Base-by-base conservation (phyloP, 2,113 vertebrate species). In the Phaethornis superciliosus region DNA sequence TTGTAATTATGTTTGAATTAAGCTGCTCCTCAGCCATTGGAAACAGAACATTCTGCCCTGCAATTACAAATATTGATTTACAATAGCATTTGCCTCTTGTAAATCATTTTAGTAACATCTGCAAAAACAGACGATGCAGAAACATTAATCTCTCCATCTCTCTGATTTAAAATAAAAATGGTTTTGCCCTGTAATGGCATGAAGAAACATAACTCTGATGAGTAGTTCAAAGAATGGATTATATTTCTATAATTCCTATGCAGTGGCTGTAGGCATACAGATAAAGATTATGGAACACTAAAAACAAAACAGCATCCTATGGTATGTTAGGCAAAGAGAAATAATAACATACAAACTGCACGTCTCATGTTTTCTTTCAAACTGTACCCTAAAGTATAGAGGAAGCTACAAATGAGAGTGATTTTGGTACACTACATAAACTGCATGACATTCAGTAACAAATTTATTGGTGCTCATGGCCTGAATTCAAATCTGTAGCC, bases 31-130 rank as follows among this genome's bases (percentile, higher is more conserved):
- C 75, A 77, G 32, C 79, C 33, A 86, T 7, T 90, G 85, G 75
- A 85, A 94, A 77, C 32, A 88, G 46, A 91, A 80, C 51, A 67
- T 75, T 96, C 88, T 91, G 64, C 47, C 64, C 60, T 91, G 90
- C 85, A 95, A 95, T 95, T 93, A 88, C 82, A 84, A 88, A 91
- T 93, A 95, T 64, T 95, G 93, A 95, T 93, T 96, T 90, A 88
- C 79, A 71, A 71, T 84, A 85, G 44, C 72, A 90, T 90, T 91
- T 94, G 72, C 65, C 76, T 71, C 56, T 81, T 86, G 27, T n/a
- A 81, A 78, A 77, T 8, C 62, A 65, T 90, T 90, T 93, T 72
- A 42, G 58, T 58, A 95, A 69, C 80, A 91, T 91, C 90, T 95
- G 87, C 82, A 95, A 93, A 94, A 90, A 19, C 68, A 94, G 79